Evolutionary conservation across 2,113 vertebrate species (phyloP), one percentile per base, ranked within the genome.

Genomic region (Carettochelys insculpta): DNA sequence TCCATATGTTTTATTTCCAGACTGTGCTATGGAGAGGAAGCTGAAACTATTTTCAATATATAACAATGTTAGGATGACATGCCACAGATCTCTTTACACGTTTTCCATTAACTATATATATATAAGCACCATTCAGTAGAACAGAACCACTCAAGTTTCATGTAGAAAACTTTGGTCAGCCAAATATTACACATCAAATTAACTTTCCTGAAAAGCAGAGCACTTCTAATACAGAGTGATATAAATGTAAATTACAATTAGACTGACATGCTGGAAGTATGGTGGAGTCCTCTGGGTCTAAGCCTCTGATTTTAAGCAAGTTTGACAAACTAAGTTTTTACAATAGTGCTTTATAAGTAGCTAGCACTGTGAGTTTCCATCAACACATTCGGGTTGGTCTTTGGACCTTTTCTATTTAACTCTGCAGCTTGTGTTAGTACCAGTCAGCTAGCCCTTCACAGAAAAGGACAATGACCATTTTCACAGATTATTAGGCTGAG

Each of bases 1-100:
- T 92, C 96, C 96, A 80, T 94, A 76, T 96, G 97, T 94, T 97
- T 95, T 83, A 91, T 95, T 96, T 97, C 95, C 93, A 95, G 94
- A 73, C 92, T 51, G 17, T 4, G 50, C 27, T 3, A 87, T 81
- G 85, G 0, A 1, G 93, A 95, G 94, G 95, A 96, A 95, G 92
- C 95, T 1, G 78, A 61, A 91, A 3, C 94, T 93, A 41, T 84
- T 95, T 82, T 85, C 58, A 73, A 82, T 11, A 34, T 79, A 86
- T 73, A 94, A 86, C 24, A 1, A 6, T 48, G 92, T 87, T 34
- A 31, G 94, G 93, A 89, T 93, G 96, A 96, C 78, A 13, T 2
- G 65, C 85, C 73, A 10, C 88, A 86, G 89, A 43, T 29, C 11
- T 0, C 12, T 6, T 77, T 27, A 83, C 71, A 48, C 7, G 2